Conservation (phyloP, 2,888 invertebrate species). For the Drosophila anomalipes region DNA sequence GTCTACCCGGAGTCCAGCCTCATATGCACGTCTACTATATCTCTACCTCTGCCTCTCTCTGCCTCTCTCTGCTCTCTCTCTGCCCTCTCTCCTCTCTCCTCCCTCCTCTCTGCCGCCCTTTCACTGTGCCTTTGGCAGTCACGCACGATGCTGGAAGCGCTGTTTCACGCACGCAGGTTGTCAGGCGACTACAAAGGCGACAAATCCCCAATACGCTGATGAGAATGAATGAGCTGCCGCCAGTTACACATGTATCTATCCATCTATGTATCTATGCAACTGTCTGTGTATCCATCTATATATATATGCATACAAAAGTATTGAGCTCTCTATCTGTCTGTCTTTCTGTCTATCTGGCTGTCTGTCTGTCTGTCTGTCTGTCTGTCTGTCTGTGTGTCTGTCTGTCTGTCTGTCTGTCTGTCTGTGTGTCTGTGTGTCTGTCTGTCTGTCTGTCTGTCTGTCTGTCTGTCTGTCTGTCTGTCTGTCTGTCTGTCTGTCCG, state of each 20-base stretch:
- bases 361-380: neutral
- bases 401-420: neutral
- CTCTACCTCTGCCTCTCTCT: neutral
- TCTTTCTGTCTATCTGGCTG: neutral
- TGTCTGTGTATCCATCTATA: constrained; percentile 1
- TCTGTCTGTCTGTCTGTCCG: neutral
- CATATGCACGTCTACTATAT: constrained; percentile 2
- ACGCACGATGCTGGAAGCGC: constrained; percentile 47
- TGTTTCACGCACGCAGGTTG: constrained; percentile 57
- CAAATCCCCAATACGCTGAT: constrained; percentile 78
- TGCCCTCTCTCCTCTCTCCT: too few relatives aligned
- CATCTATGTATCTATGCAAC: constrained; percentile 13
- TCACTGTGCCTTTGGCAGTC: constrained; percentile 25
- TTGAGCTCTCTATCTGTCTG: neutral
- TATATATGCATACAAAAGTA: neutral
- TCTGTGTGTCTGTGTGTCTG: neutral
- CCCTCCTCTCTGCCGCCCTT: too few relatives aligned
- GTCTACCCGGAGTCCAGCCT: constrained; percentile 29
- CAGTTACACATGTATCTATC: constrained; percentile 41
- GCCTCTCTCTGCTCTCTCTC: neutral
- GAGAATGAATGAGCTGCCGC: constrained; percentile 73
- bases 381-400: too few relatives aligned
- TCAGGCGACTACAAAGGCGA: constrained; percentile 66
- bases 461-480: neutral
- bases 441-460: neutral